Conservation (phyloP, 64 coral and sea anemone species). For the Orbicella faveolata region DNA sequence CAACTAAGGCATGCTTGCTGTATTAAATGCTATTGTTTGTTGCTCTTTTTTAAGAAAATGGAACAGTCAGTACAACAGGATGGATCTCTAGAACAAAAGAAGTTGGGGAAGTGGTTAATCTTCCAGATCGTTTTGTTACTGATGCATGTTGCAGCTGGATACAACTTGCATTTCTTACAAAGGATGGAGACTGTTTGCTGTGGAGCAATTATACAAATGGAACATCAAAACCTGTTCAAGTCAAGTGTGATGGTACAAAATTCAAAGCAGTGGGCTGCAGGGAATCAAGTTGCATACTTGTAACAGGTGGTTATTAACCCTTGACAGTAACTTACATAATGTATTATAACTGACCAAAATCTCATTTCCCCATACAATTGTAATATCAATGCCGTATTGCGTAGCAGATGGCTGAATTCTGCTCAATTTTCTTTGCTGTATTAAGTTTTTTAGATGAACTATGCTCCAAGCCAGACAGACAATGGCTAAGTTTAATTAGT, state of each 20-base stretch:
- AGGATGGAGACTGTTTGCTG: conserved; percentile 21
- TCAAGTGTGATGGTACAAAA: neutral
- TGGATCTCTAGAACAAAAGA: conserved; percentile 54
- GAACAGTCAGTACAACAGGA: conserved; percentile 43
- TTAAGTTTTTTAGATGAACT: too few relatives aligned
- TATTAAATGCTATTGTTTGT: too few relatives aligned
- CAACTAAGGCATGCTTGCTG: too few relatives aligned
- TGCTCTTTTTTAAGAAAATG: conserved; percentile 46
- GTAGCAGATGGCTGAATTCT: too few relatives aligned
- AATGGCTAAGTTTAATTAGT: too few relatives aligned
- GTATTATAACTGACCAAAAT: too few relatives aligned
- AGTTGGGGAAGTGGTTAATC: conserved; percentile 30
- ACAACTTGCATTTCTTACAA: conserved; percentile 46
- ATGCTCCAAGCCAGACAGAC: too few relatives aligned
- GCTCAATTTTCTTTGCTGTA: too few relatives aligned
- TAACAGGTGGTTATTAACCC: conserved; percentile 17
- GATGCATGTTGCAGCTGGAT: conserved; percentile 52
- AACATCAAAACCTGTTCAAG: conserved; percentile 27
- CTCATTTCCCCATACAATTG: too few relatives aligned
- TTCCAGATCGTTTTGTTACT: conserved; percentile 51
- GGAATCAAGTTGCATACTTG: conserved; percentile 48
- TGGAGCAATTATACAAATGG: conserved; percentile 65
- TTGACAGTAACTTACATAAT: neutral
- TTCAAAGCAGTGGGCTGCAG: conserved; percentile 36
- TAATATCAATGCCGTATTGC: too few relatives aligned